phyloP scores from a whole-genome alignment of 2,113 vertebrate species.

The Willisornis vidua region DNA sequence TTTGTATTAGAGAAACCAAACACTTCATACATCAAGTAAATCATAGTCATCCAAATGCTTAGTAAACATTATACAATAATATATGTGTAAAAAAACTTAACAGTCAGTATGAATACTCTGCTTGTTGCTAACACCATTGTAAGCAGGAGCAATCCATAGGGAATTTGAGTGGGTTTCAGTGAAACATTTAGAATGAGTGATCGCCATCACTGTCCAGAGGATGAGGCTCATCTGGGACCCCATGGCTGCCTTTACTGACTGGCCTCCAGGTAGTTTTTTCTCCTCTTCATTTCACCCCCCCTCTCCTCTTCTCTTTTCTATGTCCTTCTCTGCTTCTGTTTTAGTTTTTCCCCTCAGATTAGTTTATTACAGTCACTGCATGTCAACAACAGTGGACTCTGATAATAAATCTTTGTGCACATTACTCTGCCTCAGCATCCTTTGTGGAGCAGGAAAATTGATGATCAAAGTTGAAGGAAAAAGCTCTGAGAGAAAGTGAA shows the following conservation, averaged over 20 bases:
- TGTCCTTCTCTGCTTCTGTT: background rate
- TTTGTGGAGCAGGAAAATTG: background rate
- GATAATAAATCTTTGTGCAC: background rate
- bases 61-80: background rate
- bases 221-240: background rate
- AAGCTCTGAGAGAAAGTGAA: background rate
- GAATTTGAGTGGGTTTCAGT: background rate
- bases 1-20: background rate
- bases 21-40: background rate
- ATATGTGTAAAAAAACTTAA: background rate
- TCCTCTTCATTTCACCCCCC: background rate
- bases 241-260: background rate
- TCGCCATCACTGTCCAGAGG: background rate
- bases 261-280: background rate
- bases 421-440: background rate
- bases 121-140: background rate
- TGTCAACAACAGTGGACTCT: background rate
- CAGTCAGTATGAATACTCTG: background rate
- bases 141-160: background rate
- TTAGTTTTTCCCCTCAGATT: background rate
- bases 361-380: background rate
- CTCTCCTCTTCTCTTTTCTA: background rate
- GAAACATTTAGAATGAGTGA: background rate
- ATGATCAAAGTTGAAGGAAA: background rate
- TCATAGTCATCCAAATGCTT: background rate